Base-by-base conservation (phyloP, 2,888 invertebrate genomes). In the Panorpa germanica region DNA sequence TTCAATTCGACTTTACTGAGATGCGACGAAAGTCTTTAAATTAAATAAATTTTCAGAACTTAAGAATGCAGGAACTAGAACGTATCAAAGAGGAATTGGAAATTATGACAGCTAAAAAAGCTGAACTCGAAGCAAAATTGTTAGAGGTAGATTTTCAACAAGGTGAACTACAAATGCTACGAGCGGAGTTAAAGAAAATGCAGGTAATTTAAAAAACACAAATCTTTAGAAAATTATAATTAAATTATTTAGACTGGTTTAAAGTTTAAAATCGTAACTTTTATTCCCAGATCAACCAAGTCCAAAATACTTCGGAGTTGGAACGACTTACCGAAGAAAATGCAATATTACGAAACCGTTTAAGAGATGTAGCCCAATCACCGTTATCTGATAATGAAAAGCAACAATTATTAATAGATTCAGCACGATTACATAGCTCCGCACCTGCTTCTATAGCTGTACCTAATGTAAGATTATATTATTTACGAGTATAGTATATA, bases 381-480 rank as follows among this genome's bases (percentile, higher is more conserved):
- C 78, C 81, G 38, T 59, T 81, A 39, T 80, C 78, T 28, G 81
- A 81, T 57, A 71, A 73, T 43, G 80, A 81, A 59, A 81, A 81
- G 55, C 71, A 80, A 45, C 77, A 80, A 53, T 61, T 80, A 45
- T 59, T 80, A 47, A 64, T 76, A 43, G 77, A 77, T 48, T 61
- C 63, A 45, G 55, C 64, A 25, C 62, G 73, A 42, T 63, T 77
- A 50, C 77, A 78, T 49, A 76, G 71, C 44, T 78, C 78, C 28
- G 80, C 80, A 28, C 78, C 80, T 11, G 75, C 76, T n/a, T 77
- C 78, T 32, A 80, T 80, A 43, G 61, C 74, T 45, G 36, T 55
- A 43, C 53, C 55, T 32, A 54, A 47, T 39, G 55, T 55, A 41
- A 48, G 48, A 43, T 18, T 13, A 12, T 12, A 12, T 4, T 13